Conservation (phyloP, 1,140 invertebrate species). For the Chironomus tepperi region DNA sequence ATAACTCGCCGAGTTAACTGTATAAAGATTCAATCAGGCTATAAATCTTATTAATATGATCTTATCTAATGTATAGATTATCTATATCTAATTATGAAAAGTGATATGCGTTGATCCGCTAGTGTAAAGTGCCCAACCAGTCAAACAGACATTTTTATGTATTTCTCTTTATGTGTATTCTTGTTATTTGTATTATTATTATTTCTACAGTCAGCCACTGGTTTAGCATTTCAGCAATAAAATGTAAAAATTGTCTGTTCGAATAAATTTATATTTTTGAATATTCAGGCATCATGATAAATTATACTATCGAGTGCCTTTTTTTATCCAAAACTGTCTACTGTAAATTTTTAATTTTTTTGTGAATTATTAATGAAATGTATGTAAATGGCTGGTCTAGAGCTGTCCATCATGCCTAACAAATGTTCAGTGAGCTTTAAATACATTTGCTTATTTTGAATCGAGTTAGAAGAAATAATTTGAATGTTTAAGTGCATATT, state of each 20-base stretch:
- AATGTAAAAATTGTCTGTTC: background rate
- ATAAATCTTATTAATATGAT: slow-evolving; percentile 24
- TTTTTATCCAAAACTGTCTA: background rate
- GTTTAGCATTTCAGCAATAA: slow-evolving; percentile 13
- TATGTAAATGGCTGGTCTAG: too few relatives aligned
- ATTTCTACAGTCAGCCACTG: background rate
- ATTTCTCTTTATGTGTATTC: too few relatives aligned
- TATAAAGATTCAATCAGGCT: slow-evolving; percentile 10
- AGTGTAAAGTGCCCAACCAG: slow-evolving; percentile 6
- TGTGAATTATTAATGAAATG: too few relatives aligned
- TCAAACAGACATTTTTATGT: background rate
- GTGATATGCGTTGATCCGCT: slow-evolving; percentile 1
- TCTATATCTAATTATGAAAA: slow-evolving; percentile 22
- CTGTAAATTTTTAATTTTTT: too few relatives aligned
- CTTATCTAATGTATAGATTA: slow-evolving; percentile 3
- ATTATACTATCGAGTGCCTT: background rate
- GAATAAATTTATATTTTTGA: background rate
- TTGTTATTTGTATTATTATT: too few relatives aligned
- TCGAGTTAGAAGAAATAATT: too few relatives aligned
- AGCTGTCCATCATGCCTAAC: background rate
- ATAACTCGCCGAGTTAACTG: background rate
- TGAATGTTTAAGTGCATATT: too few relatives aligned
- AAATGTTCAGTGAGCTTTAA: too few relatives aligned
- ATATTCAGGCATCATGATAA: background rate
- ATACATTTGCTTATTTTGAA: too few relatives aligned